phyloP scores from a whole-genome alignment of 2,797 vertebrate genomes.

The Pogoniulus pusillus region DNA sequence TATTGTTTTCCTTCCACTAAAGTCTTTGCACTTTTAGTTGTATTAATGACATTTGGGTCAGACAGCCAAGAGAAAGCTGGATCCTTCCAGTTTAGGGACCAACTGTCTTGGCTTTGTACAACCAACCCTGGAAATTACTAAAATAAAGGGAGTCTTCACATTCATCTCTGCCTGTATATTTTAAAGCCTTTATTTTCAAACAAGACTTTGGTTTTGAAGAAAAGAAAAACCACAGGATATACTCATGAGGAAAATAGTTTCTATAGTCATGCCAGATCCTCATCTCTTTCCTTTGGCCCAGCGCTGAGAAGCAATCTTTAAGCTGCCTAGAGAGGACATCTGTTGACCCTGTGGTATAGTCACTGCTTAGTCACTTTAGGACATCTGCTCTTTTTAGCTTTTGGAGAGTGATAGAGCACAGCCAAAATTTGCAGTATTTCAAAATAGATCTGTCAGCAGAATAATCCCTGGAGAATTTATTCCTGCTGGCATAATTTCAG shows the following conservation, averaged over 20 bases:
- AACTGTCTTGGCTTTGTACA: not conserved
- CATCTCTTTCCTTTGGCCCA: not conserved
- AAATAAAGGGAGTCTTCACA: conserved; percentile 13
- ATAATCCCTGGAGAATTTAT: not conserved
- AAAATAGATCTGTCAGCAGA: conserved; percentile 38
- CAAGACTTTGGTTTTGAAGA: not conserved
- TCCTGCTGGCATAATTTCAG: conserved; percentile 34
- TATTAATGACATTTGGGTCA: not conserved
- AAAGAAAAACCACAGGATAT: conserved; percentile 36
- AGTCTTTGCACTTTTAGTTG: not conserved
- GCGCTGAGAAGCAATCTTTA: not conserved
- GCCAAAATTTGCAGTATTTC: conserved; percentile 21
- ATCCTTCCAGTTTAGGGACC: not conserved
- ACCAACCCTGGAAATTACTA: not conserved
- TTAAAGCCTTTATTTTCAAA: conserved; percentile 50
- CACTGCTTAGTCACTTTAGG: not conserved
- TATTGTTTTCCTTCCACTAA: not conserved
- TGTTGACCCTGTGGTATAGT: conserved; percentile 33
- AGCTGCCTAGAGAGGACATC: conserved; percentile 49
- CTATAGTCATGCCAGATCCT: conserved; percentile 27
- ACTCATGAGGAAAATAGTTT: conserved; percentile 38
- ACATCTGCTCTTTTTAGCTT: conserved; percentile 45
- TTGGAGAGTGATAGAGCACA: not conserved
- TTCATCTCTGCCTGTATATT: not conserved
- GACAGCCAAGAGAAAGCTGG: not conserved